These are phyloP conservation scores for Hephaestus fuliginosus DNA, from an alignment of 2,797 vertebrate genomes.

Conservation along the genomic window DNA sequence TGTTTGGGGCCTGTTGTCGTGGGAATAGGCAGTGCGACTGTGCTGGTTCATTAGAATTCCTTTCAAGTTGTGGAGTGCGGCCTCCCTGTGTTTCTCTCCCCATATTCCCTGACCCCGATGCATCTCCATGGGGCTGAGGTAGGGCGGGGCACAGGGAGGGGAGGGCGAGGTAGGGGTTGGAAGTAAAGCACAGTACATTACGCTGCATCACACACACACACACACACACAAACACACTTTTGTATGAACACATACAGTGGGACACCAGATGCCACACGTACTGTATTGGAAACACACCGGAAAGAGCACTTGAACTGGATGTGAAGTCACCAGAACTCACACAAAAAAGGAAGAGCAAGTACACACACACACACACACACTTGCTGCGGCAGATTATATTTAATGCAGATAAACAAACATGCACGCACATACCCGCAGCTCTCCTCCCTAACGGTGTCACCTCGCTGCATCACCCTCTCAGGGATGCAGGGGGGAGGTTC, in stretches of 20 bases:
- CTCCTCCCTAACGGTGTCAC: constrained; percentile 84
- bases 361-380: not conserved
- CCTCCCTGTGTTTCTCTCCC: constrained; percentile 87
- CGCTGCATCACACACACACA: not conserved
- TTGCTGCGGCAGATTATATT: constrained; percentile 39
- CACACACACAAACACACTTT: constrained; percentile 36
- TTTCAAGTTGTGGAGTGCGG: constrained; percentile 89
- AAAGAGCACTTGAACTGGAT: constrained; percentile 62
- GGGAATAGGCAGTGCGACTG: constrained; percentile 88
- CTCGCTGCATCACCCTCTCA: constrained; percentile 80
- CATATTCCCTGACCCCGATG: constrained; percentile 88
- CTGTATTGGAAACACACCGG: constrained; percentile 15
- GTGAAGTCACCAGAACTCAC: constrained; percentile 62
- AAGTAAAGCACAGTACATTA: constrained; percentile 67
- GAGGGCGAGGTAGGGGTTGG: constrained; percentile 55
- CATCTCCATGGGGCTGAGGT: constrained; percentile 85
- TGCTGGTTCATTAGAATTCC: constrained; percentile 89
- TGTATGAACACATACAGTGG: constrained; percentile 28
- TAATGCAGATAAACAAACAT: constrained; percentile 57
- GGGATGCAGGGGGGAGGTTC: constrained; percentile 84
- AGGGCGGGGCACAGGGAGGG: constrained; percentile 78
- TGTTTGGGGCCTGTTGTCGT: constrained; percentile 90
- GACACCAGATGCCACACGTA: constrained; percentile 27
- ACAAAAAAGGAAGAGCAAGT: constrained; percentile 6
- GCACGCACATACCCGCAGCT: constrained; percentile 52